Percentiles rank a stretch among this genome's conserved stretches.
phyloP scores from a whole-genome alignment of 2,888 invertebrate species.

The Brenthis hecate region DNA sequence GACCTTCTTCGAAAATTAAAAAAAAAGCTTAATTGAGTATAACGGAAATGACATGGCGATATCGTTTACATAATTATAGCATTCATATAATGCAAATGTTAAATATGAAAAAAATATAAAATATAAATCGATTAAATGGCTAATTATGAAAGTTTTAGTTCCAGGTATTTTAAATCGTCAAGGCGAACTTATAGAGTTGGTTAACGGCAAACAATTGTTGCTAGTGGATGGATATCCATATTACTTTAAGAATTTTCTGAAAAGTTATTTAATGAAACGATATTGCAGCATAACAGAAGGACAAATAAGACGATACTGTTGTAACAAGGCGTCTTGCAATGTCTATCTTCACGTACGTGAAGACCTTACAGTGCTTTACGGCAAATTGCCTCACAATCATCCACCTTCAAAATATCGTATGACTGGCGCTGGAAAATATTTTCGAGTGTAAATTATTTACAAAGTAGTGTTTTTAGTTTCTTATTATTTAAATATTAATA shows the following conservation, averaged over 20 bases:
- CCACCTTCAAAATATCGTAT: conserved; percentile 38
- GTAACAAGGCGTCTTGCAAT: conserved; percentile 50
- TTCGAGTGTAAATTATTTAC: conserved; percentile 30
- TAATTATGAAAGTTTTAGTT: conserved; percentile 7
- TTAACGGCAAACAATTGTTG: conserved; percentile 47
- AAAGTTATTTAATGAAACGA: conserved; percentile 20
- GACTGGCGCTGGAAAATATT: conserved; percentile 42
- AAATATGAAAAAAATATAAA: too few species aligned
- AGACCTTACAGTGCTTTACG: conserved; percentile 36
- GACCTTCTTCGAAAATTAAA: too few species aligned
- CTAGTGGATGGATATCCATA: conserved; percentile 51
- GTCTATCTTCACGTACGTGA: conserved; percentile 45
- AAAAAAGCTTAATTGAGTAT: too few species aligned
- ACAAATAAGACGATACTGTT: conserved; percentile 47
- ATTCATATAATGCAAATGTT: too few species aligned
- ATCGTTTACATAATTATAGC: too few species aligned
- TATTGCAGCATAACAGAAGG: neutral
- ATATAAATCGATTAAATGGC: neutral
- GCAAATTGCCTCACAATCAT: conserved; percentile 44
- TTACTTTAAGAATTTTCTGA: conserved; percentile 45
- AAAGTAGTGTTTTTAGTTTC: neutral
- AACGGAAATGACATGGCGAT: too few species aligned
- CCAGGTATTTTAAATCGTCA: conserved; percentile 16
- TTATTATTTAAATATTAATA: too few species aligned
- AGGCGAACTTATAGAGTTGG: conserved; percentile 46